These are phyloP conservation scores for Lagenorhynchus albirostris DNA, from an alignment of 2,113 vertebrate genomes.

Conservation along the genomic window DNA sequence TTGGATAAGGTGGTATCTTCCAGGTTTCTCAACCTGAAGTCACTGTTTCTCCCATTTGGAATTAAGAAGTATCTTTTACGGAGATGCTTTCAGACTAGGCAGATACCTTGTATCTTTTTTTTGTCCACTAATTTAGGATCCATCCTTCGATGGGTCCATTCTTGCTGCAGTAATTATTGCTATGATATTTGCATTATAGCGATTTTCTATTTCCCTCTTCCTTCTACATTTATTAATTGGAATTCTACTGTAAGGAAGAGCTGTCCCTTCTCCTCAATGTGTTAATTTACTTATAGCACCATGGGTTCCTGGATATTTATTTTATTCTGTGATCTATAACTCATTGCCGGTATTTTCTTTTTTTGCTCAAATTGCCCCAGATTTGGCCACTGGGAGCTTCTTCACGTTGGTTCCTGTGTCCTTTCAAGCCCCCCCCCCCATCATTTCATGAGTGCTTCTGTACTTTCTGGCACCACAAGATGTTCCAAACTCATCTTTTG, in stretches of 20 bases:
- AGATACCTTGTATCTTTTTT: not conserved
- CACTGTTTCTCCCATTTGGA: not conserved
- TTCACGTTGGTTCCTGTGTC: not conserved
- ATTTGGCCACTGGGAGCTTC: not conserved
- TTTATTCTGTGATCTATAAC: not conserved
- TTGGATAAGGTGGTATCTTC: not conserved
- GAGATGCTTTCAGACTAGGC: not conserved
- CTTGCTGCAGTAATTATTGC: not conserved
- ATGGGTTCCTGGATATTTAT: not conserved
- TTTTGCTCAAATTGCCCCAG: not conserved
- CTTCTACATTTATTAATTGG: not conserved
- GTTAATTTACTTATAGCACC: not conserved
- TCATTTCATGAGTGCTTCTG: not conserved
- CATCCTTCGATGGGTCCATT: not conserved
- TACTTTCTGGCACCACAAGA: not conserved
- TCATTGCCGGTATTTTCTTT: not conserved
- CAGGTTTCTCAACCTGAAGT: not conserved
- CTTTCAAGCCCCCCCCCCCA: not conserved
- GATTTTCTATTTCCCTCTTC: constrained; percentile 20
- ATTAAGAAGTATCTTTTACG: not conserved
- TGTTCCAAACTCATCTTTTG: constrained; percentile 6
- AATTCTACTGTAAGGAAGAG: not conserved
- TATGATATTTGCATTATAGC: not conserved
- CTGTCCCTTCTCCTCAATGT: not conserved
- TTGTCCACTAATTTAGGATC: not conserved